Percentiles rank a stretch among this genome's conserved stretches.
phyloP scores from a whole-genome alignment of 1,140 invertebrate species.

The Tenebrio molitor region DNA sequence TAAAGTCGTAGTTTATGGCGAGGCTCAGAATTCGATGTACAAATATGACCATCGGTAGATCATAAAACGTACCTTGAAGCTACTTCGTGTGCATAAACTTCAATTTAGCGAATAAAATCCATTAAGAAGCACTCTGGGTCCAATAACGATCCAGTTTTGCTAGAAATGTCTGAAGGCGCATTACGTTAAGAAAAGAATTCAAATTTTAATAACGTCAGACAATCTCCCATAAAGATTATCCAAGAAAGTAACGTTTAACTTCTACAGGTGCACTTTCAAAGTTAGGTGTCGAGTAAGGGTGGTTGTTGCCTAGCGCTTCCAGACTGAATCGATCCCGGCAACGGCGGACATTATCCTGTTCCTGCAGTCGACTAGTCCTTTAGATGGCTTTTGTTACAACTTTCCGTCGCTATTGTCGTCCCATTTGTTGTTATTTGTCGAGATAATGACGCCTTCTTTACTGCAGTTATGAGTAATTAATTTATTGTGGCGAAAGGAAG shows the following conservation, averaged over 20 bases:
- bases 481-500: conserved; percentile 16
- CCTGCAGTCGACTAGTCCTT: conserved; percentile 31
- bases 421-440: conserved; percentile 21
- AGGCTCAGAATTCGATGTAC: background rate
- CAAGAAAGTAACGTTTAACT: conserved; percentile 24
- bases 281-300: conserved; percentile 4
- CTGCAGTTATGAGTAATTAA: conserved; percentile 11
- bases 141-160: background rate
- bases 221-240: conserved; percentile 12
- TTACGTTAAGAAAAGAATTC: background rate
- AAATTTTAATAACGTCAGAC: conserved; percentile 34
- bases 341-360: conserved; percentile 32
- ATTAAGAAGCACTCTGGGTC: background rate
- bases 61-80: background rate
- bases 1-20: background rate
- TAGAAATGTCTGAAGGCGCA: background rate
- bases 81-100: background rate
- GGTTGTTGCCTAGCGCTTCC: conserved; percentile 36
- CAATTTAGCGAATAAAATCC: background rate
- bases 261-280: conserved; percentile 27
- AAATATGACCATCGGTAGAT: background rate
- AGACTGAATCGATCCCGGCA: conserved; percentile 27
- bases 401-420: conserved; percentile 5
- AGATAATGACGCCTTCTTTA: conserved; percentile 15
- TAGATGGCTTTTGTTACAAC: conserved; percentile 11